Percentiles rank a stretch among this genome's conserved stretches.
phyloP scores from a whole-genome alignment of 1,140 invertebrate genomes.

The Neomicropteryx cornuta region DNA sequence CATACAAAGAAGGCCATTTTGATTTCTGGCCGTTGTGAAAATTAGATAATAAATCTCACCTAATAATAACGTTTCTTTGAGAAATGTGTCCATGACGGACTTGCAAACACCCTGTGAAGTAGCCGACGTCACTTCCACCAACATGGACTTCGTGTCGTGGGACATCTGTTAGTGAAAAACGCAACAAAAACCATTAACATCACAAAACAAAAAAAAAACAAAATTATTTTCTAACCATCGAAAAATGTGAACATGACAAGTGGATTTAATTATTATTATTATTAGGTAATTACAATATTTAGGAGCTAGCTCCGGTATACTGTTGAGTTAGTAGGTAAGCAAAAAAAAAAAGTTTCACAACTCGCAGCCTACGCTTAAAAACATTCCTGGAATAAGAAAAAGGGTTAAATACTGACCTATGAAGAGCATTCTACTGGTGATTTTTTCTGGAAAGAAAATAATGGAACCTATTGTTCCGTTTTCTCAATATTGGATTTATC shows the following conservation, averaged over 20 bases:
- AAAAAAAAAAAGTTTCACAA: background rate
- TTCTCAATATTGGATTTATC: too few relatives aligned
- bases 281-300: background rate
- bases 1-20: background rate
- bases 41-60: slow-evolving; percentile 31
- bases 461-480: too few relatives aligned
- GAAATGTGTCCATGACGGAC: slow-evolving; percentile 53
- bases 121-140: slow-evolving; percentile 69
- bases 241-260: background rate
- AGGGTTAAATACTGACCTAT: too few relatives aligned
- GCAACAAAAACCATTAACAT: too few relatives aligned
- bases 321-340: background rate
- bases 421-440: too few relatives aligned
- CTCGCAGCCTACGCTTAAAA: too few relatives aligned
- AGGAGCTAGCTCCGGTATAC: too few relatives aligned
- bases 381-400: too few relatives aligned
- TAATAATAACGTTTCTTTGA: slow-evolving; percentile 49
- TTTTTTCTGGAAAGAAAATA: too few relatives aligned
- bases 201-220: slow-evolving; percentile 11
- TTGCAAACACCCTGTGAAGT: slow-evolving; percentile 53
- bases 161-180: too few relatives aligned
- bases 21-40: slow-evolving; percentile 19
- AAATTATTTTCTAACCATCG: background rate
- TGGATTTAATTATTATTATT: background rate
- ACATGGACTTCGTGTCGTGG: slow-evolving; percentile 48